Evolutionary conservation across 2,888 invertebrate species (phyloP).

Genomic region (Hydropsyche betteni): DNA sequence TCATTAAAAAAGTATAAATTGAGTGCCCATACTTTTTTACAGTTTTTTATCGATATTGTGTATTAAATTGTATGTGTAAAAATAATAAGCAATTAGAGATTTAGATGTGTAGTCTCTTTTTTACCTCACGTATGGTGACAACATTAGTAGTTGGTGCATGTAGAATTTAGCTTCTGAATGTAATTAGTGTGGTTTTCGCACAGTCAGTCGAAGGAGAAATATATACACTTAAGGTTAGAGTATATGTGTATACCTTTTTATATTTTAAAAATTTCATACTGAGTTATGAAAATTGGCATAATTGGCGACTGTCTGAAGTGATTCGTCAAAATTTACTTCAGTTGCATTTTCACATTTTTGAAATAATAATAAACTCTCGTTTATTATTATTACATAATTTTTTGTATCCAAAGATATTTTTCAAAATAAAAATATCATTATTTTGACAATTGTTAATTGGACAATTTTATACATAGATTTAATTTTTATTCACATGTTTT

Average conservation of each 20-base stretch:
- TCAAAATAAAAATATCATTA: no score
- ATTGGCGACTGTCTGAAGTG: no score
- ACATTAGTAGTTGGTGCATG: constrained; percentile 37
- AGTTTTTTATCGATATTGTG: constrained; percentile 44
- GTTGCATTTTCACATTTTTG: no score
- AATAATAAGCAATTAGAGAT: constrained; percentile 36
- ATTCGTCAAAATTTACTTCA: no score
- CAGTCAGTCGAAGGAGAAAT: constrained; percentile 3
- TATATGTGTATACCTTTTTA: constrained; percentile 6
- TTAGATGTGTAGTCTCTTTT: constrained; percentile 42
- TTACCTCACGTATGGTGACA: constrained; percentile 41
- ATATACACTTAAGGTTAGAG: constrained; percentile 29
- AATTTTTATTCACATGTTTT: no score
- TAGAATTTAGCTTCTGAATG: constrained; percentile 35
- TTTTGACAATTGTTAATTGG: no score
- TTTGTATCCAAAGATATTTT: constrained; percentile 9
- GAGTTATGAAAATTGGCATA: no score
- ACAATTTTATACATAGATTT: no score
- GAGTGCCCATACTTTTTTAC: constrained; percentile 51
- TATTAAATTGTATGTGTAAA: constrained; percentile 18
- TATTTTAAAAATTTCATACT: background rate
- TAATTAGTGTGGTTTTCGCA: constrained; percentile 21
- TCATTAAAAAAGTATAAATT: constrained; percentile 47
- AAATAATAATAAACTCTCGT: background rate
- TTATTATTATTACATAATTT: background rate